These are phyloP conservation scores for Hiodon tergisus DNA, from an alignment of 2,113 vertebrate species.

Conservation along the genomic window DNA sequence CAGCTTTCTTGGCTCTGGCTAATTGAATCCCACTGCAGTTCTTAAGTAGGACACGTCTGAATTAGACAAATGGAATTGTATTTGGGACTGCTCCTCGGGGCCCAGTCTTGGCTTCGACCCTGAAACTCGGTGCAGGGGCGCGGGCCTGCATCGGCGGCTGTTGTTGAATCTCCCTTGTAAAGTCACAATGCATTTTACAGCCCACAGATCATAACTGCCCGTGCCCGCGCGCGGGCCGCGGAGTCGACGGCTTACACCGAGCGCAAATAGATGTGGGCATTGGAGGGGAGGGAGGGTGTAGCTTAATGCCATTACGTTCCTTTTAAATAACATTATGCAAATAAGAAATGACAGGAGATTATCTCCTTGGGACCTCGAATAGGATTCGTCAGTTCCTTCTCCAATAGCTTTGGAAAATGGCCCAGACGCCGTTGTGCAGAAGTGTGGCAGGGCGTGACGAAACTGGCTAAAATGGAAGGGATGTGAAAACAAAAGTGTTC, in stretches of 20 bases:
- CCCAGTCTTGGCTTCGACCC: constrained; percentile 46
- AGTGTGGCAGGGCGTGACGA: constrained; percentile 58
- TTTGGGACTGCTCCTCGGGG: constrained; percentile 54
- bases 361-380: constrained; percentile 66
- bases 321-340: constrained; percentile 71
- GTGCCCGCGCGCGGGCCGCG: constrained; percentile 7
- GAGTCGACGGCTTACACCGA: constrained; percentile 14
- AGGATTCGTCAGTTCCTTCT: constrained; percentile 60
- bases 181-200: constrained; percentile 32
- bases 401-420: constrained; percentile 62
- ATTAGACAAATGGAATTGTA: constrained; percentile 64
- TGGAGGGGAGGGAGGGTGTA: constrained; percentile 45
- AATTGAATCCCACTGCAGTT: constrained; percentile 68
- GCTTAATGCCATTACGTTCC: constrained; percentile 66
- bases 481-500: constrained; percentile 50
- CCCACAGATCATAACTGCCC: constrained; percentile 28
- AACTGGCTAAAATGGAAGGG: constrained; percentile 44
- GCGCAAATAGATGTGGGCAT: constrained; percentile 48
- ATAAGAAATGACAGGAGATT: constrained; percentile 68
- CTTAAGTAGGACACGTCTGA: constrained; percentile 63
- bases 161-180: constrained; percentile 24
- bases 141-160: not conserved
- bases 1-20: constrained; percentile 61
- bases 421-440: constrained; percentile 54
- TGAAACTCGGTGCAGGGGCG: constrained; percentile 35